Evolutionary conservation across 2,797 vertebrate species (phyloP).

Genomic region (Hippoglossus hippoglossus): DNA sequence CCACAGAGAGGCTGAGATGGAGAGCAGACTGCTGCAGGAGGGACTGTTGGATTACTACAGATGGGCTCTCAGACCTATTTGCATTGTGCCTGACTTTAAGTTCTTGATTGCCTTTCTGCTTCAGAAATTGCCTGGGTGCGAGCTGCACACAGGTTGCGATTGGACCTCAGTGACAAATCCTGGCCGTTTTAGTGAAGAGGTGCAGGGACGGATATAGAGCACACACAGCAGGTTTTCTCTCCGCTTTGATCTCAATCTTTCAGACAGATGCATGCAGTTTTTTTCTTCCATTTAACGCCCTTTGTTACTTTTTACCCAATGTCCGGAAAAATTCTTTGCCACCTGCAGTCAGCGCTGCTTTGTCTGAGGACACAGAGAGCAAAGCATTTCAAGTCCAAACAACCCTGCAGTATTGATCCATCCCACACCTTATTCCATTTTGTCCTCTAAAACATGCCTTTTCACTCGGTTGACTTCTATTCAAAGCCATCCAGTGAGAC

Average conservation of each 20-base stretch:
- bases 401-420: slow-evolving; percentile 77
- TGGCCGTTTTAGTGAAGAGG: slow-evolving; percentile 58
- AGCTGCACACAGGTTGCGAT: slow-evolving; percentile 59
- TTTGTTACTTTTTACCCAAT: slow-evolving; percentile 74
- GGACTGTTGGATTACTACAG: slow-evolving; percentile 75
- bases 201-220: slow-evolving; percentile 40
- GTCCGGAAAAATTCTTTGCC: slow-evolving; percentile 73
- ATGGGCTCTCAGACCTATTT: slow-evolving; percentile 74
- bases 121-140: slow-evolving; percentile 62
- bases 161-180: slow-evolving; percentile 61
- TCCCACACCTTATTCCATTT: slow-evolving; percentile 79
- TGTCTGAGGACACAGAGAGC: slow-evolving; percentile 74
- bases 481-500: slow-evolving; percentile 82
- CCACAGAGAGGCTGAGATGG: slow-evolving; percentile 70
- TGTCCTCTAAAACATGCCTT: slow-evolving; percentile 83
- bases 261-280: slow-evolving; percentile 67
- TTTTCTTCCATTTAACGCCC: slow-evolving; percentile 70
- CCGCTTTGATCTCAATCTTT: slow-evolving; percentile 74
- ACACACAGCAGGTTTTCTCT: slow-evolving; percentile 62
- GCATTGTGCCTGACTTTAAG: slow-evolving; percentile 73
- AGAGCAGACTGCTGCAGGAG: slow-evolving; percentile 63
- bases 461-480: slow-evolving; percentile 85
- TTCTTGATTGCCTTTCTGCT: slow-evolving; percentile 71
- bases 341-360: slow-evolving; percentile 77
- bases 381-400: slow-evolving; percentile 76